Evolutionary conservation across 2,888 invertebrate genomes (phyloP), one percentile per base, ranked within the genome.

Genomic region (Branchinecta sandiegonensis): DNA sequence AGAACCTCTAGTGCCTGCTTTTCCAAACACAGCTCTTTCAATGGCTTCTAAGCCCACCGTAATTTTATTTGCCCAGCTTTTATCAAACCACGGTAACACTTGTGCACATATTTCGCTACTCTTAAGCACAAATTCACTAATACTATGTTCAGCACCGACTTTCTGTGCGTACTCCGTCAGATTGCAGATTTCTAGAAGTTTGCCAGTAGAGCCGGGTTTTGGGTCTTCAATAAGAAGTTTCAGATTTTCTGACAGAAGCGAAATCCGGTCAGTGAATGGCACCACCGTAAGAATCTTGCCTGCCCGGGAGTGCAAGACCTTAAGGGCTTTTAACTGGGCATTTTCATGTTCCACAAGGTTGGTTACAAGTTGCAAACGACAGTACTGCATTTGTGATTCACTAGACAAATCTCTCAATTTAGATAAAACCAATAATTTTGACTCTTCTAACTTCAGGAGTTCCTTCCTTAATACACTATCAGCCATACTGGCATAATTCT

Each of bases 301-400:
- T 17, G 63, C 63, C 63, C 10, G 14, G n/a, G n/a, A 17, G n/a
- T 17, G 10, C 23, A 56, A 9, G n/a, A 17, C 23, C 14, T 56
- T 56, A 8, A 23, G 14, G 9, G 23, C 23, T 23, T 17, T 23
- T n/a, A 56, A n/a, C 10, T 56, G 63, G 23, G n/a, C 9, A 9
- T 23, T 56, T 56, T 17, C 63, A 56, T 23, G 23, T 2, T 56
- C 8, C n/a, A 56, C 14, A 56, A n/a, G 23, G 11, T 23, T 10
- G 8, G n/a, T 56, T 56, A 56, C 8, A 56, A 56, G 63, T n/a
- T 23, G n/a, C 63, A 56, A 56, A 56, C 63, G 63, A 56, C 63
- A 17, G n/a, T 2, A 23, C n/a, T 17, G 63, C n/a, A 10, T n/a
- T 56, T n/a, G 1, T 17, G 63, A n/a, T 17, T 56, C 10, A 56